Evolutionary conservation across 1,140 invertebrate species (phyloP).

Genomic region (Procambarus virginalis): DNA sequence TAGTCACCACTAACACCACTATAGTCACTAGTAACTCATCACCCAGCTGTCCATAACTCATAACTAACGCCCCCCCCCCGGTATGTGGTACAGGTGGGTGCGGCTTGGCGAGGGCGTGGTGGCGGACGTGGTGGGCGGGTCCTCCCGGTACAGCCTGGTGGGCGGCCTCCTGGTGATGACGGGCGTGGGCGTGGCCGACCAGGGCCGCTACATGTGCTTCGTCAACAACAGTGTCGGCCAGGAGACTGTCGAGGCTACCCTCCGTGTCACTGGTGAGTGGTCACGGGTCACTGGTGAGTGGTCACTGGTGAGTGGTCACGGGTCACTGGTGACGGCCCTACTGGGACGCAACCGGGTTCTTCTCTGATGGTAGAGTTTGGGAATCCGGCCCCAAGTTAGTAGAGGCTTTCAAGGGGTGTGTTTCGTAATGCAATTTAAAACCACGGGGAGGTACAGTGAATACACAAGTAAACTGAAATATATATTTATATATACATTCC

Average conservation of each 20-base stretch:
- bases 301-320: background rate
- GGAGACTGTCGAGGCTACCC: background rate
- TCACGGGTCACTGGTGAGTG: too few relatives aligned
- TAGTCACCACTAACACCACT: too few relatives aligned
- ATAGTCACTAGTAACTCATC: too few relatives aligned
- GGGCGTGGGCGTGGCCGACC: constrained; percentile 72
- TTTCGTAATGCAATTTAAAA: too few relatives aligned
- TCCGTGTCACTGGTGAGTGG: too few relatives aligned
- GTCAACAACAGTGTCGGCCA: background rate
- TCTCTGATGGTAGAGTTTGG: too few relatives aligned
- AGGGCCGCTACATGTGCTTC: constrained; percentile 73
- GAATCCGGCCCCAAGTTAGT: too few relatives aligned
- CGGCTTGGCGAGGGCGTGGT: constrained; percentile 58
- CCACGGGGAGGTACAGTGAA: background rate
- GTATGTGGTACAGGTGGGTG: constrained; percentile 21
- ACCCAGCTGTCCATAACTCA: too few relatives aligned
- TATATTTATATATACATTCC: too few relatives aligned
- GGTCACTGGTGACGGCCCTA: background rate
- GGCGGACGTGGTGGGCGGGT: constrained; percentile 70
- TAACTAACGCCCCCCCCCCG: background rate
- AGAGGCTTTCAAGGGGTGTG: too few relatives aligned
- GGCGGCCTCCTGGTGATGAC: constrained; percentile 71
- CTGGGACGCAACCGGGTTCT: too few relatives aligned
- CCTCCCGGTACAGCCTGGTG: constrained; percentile 65
- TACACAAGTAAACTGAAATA: constrained; percentile 72